Evolutionary conservation across 2,113 vertebrate genomes (phyloP).

Genomic region (Zosterops pallidus): DNA sequence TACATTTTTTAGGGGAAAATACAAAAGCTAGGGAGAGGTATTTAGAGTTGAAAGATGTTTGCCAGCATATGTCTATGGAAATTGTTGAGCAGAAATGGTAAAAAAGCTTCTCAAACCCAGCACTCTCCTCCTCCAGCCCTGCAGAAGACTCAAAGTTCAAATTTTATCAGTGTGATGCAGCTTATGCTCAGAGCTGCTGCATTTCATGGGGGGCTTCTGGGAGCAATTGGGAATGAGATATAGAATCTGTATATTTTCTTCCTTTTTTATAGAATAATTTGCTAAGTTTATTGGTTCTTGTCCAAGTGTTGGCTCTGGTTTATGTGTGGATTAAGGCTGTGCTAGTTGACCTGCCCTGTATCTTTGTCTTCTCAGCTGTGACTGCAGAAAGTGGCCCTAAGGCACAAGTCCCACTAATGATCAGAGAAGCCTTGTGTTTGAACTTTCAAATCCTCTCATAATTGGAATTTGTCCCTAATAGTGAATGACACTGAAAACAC

Average conservation of each 20-base stretch:
- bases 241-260: not conserved
- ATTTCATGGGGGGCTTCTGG: not conserved
- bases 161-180: not conserved
- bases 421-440: not conserved
- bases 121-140: not conserved
- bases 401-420: not conserved
- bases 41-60: not conserved
- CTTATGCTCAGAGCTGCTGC: not conserved
- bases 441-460: not conserved
- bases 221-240: not conserved
- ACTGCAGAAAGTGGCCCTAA: not conserved
- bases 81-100: not conserved
- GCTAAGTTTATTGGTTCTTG: not conserved
- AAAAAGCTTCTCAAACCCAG: not conserved
- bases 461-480: not conserved
- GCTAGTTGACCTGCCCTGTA: not conserved
- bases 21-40: not conserved
- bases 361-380: not conserved
- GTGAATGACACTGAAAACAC: not conserved
- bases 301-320: not conserved
- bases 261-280: not conserved
- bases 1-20: not conserved
- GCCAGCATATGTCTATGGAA: not conserved
- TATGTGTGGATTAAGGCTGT: not conserved
- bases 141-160: not conserved